Evolutionary conservation across 2,888 invertebrate genomes (phyloP).

Genomic region (Nematopogon swammerdamellus): DNA sequence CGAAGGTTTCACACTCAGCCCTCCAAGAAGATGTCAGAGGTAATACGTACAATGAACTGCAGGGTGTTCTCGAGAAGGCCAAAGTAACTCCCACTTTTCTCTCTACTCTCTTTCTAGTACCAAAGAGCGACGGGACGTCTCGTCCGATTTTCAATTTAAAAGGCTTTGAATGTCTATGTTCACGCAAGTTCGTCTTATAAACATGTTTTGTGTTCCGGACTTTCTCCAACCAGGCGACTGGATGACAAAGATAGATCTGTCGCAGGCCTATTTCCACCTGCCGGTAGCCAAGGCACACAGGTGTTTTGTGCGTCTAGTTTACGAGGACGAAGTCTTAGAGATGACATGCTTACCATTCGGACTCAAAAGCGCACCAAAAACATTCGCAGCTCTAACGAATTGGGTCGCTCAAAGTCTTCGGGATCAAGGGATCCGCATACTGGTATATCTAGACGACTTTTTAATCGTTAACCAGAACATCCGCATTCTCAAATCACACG

Average conservation of each 20-base stretch:
- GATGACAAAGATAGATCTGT: background rate
- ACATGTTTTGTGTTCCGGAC: background rate
- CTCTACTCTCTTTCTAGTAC: background rate
- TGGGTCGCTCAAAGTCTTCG: slow-evolving; percentile 14
- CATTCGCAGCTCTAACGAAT: slow-evolving; percentile 14
- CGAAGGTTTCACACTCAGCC: too few species aligned
- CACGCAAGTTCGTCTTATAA: background rate
- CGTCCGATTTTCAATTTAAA: background rate
- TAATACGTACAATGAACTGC: too few species aligned
- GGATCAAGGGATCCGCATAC: slow-evolving; percentile 10
- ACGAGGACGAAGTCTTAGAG: slow-evolving; percentile 5
- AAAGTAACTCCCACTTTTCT: background rate
- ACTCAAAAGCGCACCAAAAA: slow-evolving; percentile 13
- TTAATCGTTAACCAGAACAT: slow-evolving; percentile 8
- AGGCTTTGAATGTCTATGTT: background rate
- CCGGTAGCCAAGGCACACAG: slow-evolving; percentile 8
- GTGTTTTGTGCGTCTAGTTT: slow-evolving; percentile 9
- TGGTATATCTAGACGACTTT: slow-evolving; percentile 18
- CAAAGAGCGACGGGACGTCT: background rate
- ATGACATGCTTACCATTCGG: slow-evolving; percentile 15
- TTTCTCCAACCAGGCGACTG: background rate
- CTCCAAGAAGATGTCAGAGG: too few species aligned
- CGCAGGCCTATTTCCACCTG: background rate
- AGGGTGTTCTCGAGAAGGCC: too few species aligned
- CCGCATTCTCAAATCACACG: background rate